A percentile compares a stretch with the other conserved stretches of the same genome.
Conservation (phyloP, 2,888 invertebrate species). For the Melieria crassipennis region DNA sequence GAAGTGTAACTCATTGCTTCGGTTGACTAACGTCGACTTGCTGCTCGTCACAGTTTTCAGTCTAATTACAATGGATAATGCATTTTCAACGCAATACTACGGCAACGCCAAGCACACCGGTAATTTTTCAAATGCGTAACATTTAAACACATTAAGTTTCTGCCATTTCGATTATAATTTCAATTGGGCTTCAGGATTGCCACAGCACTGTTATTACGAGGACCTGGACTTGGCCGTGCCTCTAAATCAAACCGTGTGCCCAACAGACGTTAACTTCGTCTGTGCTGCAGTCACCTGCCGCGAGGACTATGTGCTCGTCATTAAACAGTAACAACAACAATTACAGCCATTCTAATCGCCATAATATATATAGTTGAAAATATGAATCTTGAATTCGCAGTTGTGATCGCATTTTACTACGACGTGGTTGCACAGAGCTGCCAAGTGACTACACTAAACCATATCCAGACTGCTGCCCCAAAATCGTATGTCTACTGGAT, state of each 20-base stretch:
- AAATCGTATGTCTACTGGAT: constrained; percentile 26
- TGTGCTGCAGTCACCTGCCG: constrained; percentile 51
- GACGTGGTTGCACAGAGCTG: constrained; percentile 43
- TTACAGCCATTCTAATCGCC: not conserved
- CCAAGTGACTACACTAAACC: constrained; percentile 46
- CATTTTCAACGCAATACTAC: constrained; percentile 47
- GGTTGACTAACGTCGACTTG: too few relatives aligned
- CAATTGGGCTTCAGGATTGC: constrained; percentile 35
- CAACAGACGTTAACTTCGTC: constrained; percentile 42
- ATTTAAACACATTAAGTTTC: not conserved
- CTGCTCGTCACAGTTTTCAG: not conserved
- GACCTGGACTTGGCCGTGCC: constrained; percentile 50
- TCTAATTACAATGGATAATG: not conserved
- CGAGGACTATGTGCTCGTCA: constrained; percentile 53
- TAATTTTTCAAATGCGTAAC: constrained; percentile 32
- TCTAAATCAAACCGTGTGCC: constrained; percentile 45
- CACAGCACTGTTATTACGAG: constrained; percentile 49
- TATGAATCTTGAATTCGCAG: constrained; percentile 40
- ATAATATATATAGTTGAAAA: not conserved
- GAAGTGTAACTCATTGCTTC: too few relatives aligned
- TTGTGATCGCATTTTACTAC: constrained; percentile 46
- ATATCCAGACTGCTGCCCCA: constrained; percentile 49
- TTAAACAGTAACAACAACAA: constrained; percentile 51
- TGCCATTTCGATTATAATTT: not conserved
- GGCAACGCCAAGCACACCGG: constrained; percentile 52